Conservation (phyloP, 2,113 vertebrate species). For the Cranoglanis bouderius region DNA sequence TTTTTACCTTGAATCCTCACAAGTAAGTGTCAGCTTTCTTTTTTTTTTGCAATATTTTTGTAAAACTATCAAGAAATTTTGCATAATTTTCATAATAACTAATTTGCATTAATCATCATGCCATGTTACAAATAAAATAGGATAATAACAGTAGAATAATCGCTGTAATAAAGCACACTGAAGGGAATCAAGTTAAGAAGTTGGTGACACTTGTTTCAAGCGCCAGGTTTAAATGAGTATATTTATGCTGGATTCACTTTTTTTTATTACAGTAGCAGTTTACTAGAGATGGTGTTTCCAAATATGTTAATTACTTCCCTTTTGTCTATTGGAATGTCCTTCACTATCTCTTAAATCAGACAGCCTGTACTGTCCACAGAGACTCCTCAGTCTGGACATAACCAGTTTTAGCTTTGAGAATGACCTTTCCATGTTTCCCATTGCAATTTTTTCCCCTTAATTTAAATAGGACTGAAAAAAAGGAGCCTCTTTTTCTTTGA, state of each 20-base stretch:
- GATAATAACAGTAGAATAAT: not conserved
- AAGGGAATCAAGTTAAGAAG: not conserved
- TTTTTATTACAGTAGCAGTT: not conserved
- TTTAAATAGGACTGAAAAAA: not conserved
- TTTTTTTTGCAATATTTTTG: not conserved
- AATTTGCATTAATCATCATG: not conserved
- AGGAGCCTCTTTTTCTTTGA: not conserved
- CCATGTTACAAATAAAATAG: not conserved
- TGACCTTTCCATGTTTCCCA: slow-evolving; percentile 15
- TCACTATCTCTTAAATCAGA: slow-evolving; percentile 9
- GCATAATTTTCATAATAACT: slow-evolving; percentile 16
- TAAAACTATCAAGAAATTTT: not conserved
- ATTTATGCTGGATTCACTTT: not conserved
- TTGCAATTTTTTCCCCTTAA: not conserved
- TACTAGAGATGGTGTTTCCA: not conserved
- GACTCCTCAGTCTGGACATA: not conserved
- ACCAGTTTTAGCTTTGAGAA: slow-evolving; percentile 6
- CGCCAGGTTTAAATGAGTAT: slow-evolving; percentile 10
- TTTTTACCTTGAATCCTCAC: not conserved
- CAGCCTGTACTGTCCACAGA: slow-evolving; percentile 4
- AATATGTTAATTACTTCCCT: slow-evolving; percentile 6
- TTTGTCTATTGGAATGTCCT: slow-evolving; percentile 9
- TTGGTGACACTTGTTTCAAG: not conserved
- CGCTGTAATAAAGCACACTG: not conserved
- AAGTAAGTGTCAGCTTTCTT: not conserved